Conservation (phyloP, 2,797 vertebrate genomes). For the Argya squamiceps region DNA sequence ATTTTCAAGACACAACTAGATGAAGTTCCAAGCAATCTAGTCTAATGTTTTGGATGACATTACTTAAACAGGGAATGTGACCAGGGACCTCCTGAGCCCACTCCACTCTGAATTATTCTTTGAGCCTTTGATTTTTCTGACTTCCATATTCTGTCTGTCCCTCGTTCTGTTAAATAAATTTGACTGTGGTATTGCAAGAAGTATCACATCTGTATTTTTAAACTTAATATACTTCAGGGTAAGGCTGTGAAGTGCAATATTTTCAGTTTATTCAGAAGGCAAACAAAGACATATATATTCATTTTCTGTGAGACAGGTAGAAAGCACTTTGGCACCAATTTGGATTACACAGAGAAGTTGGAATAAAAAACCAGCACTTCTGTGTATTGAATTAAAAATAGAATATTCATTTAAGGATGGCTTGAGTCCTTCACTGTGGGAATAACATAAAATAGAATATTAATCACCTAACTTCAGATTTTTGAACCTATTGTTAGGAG, state of each 20-base stretch:
- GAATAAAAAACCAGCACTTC: neutral
- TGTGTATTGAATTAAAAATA: neutral
- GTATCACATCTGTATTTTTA: neutral
- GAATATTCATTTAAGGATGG: neutral
- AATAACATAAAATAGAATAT: neutral
- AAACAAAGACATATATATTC: neutral
- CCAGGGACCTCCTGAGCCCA: neutral
- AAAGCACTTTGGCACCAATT: neutral
- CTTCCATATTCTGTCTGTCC: neutral
- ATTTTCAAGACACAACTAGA: neutral
- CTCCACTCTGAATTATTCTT: neutral
- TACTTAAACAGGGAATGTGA: neutral
- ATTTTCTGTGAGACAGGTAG: neutral
- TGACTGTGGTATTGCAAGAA: neutral
- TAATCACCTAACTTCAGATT: neutral
- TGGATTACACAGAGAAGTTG: neutral
- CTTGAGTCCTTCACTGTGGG: neutral
- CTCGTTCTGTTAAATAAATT: neutral
- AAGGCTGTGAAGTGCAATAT: neutral
- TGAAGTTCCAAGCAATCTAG: neutral
- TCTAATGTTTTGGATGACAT: neutral
- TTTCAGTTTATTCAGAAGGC: neutral
- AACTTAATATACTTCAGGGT: neutral
- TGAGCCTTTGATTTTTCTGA: neutral
- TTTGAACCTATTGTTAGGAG: neutral